Evolutionary conservation across 2,888 invertebrate species (phyloP).

Genomic region (Alitta virens): DNA sequence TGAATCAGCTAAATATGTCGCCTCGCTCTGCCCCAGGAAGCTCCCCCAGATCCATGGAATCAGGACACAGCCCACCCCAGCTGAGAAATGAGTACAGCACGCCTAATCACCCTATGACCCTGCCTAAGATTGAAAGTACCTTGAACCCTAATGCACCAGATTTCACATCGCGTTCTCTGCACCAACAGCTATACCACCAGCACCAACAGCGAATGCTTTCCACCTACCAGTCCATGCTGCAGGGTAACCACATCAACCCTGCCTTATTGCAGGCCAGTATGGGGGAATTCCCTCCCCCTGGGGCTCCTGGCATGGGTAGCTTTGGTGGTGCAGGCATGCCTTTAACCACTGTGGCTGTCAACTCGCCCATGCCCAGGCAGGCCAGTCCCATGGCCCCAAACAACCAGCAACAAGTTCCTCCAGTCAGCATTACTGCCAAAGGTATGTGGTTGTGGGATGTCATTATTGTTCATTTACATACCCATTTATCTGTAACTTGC

Average conservation of each 20-base stretch:
- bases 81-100: slow-evolving; percentile 48
- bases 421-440: too few species aligned
- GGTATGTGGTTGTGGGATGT: too few species aligned
- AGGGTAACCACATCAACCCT: slow-evolving; percentile 1
- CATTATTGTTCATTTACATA: too few species aligned
- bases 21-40: slow-evolving; percentile 9
- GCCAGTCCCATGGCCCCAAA: too few species aligned
- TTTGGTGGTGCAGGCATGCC: too few species aligned
- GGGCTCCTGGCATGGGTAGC: too few species aligned
- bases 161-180: slow-evolving; percentile 61
- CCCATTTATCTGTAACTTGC: too few species aligned
- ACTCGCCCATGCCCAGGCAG: too few species aligned
- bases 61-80: not conserved
- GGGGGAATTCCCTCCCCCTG: not conserved
- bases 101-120: slow-evolving; percentile 53
- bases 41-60: not conserved
- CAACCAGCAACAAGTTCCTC: not conserved
- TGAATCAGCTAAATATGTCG: not conserved
- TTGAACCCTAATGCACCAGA: slow-evolving; percentile 80
- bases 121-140: slow-evolving; percentile 60
- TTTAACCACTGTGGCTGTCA: too few species aligned
- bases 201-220: not conserved
- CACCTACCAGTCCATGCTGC: slow-evolving; percentile 1
- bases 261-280: not conserved
- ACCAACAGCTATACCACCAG: too few species aligned